Evolutionary conservation across 2,113 vertebrate genomes (phyloP).

Genomic region (Callipepla californica): DNA sequence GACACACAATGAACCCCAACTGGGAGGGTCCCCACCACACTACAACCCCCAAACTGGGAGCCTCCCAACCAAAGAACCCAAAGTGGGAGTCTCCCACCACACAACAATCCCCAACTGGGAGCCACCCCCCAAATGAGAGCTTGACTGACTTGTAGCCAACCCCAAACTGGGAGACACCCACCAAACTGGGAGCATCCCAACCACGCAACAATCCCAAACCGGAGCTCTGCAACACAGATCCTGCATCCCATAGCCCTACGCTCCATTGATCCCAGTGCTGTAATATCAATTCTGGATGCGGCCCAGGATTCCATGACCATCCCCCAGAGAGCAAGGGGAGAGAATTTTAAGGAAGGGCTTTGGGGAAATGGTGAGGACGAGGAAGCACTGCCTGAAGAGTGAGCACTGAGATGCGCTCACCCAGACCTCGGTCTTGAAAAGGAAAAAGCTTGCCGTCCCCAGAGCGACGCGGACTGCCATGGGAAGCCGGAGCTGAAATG

Average conservation of each 20-base stretch:
- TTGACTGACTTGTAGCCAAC: background rate
- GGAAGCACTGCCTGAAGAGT: background rate
- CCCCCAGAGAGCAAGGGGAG: background rate
- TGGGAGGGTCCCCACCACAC: no score
- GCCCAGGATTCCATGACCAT: background rate
- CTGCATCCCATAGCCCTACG: rapidly evolving
- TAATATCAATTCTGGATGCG: no score
- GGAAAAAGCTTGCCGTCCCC: background rate
- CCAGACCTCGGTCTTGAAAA: background rate
- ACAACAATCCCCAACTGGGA: no score
- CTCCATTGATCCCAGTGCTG: background rate
- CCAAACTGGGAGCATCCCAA: no score
- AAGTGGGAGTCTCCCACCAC: background rate
- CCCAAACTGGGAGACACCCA: background rate
- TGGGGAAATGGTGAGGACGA: background rate
- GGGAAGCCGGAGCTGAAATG: background rate
- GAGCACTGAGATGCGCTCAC: background rate
- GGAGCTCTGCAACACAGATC: no score
- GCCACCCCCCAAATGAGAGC: background rate
- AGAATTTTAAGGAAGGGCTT: background rate
- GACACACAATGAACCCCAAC: no score
- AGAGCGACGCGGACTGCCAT: rapidly evolving
- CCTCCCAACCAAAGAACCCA: no score
- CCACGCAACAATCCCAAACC: background rate
- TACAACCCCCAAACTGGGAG: no score